phyloP scores from a whole-genome alignment of 2,113 vertebrate genomes.

The Uropsilus gracilis region DNA sequence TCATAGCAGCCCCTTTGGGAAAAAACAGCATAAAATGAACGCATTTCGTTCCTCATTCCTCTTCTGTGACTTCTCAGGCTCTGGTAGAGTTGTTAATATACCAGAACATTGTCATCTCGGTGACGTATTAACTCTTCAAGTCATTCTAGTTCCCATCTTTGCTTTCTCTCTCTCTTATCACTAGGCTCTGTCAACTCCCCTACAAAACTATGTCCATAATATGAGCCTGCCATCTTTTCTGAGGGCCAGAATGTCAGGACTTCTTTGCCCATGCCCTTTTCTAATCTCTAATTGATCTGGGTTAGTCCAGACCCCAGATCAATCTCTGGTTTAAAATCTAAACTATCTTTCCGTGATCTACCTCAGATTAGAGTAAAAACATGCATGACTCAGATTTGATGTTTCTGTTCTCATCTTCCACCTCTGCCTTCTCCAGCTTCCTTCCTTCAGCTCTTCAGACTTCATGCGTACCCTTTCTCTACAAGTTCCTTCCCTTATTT shows the following conservation, averaged over 20 bases:
- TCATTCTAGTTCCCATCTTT: neutral
- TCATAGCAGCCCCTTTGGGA: too few relatives aligned
- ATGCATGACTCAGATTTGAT: fast-evolving
- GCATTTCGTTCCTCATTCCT: neutral
- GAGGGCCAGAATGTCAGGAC: too few relatives aligned
- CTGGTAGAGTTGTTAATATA: neutral
- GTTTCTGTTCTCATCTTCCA: neutral
- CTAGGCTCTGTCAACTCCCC: neutral
- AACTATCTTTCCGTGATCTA: neutral
- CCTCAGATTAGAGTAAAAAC: neutral
- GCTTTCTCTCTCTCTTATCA: neutral
- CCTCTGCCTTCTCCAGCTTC: neutral
- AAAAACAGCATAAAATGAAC: neutral
- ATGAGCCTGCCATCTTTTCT: neutral
- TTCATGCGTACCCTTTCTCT: neutral
- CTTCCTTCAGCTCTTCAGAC: neutral
- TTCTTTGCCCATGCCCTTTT: neutral
- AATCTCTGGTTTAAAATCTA: neutral
- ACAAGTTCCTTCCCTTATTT: neutral
- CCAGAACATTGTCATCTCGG: neutral
- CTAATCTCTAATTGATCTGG: neutral
- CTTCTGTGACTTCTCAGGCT: neutral
- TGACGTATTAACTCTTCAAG: neutral
- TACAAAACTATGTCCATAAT: neutral
- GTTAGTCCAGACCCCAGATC: neutral